Conservation (phyloP, 2,113 vertebrate species). For the Varanus komodoensis region DNA sequence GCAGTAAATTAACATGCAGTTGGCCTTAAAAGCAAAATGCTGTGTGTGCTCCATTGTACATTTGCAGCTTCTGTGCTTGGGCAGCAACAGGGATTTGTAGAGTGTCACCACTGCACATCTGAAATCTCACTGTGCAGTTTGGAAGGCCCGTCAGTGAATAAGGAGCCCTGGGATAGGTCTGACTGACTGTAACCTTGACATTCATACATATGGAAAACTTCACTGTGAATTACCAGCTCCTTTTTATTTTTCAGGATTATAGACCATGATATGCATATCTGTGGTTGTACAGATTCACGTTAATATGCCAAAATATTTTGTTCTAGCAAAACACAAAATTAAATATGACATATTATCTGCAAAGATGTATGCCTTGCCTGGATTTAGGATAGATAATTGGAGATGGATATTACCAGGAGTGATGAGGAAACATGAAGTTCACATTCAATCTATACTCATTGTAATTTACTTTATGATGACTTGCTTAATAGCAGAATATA, state of each 20-base stretch:
- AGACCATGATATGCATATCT: not conserved
- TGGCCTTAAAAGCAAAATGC: not conserved
- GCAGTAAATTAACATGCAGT: not conserved
- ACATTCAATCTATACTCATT: constrained; percentile 64
- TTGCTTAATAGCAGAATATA: constrained; percentile 73
- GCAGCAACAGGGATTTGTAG: not conserved
- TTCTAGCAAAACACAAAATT: not conserved
- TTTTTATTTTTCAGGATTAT: not conserved
- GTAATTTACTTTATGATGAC: constrained; percentile 73
- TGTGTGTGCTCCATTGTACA: not conserved
- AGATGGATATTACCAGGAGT: constrained; percentile 37
- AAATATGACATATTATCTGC: not conserved
- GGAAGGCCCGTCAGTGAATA: too few species aligned
- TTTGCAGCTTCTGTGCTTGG: not conserved
- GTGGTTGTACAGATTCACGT: constrained; percentile 3
- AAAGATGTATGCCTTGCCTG: constrained; percentile 20
- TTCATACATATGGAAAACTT: not conserved
- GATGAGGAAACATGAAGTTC: constrained; percentile 70
- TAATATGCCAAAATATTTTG: not conserved
- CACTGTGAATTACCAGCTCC: not conserved
- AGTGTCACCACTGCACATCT: not conserved
- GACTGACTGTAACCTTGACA: not conserved
- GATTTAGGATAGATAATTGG: constrained; percentile 47
- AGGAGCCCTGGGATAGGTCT: not conserved
- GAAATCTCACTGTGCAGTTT: not conserved